A percentile compares a stretch with the other conserved stretches of the same genome.
These are phyloP conservation scores for Brachymystax lenok DNA, from an alignment of 2,797 vertebrate species.

Conservation along the genomic window DNA sequence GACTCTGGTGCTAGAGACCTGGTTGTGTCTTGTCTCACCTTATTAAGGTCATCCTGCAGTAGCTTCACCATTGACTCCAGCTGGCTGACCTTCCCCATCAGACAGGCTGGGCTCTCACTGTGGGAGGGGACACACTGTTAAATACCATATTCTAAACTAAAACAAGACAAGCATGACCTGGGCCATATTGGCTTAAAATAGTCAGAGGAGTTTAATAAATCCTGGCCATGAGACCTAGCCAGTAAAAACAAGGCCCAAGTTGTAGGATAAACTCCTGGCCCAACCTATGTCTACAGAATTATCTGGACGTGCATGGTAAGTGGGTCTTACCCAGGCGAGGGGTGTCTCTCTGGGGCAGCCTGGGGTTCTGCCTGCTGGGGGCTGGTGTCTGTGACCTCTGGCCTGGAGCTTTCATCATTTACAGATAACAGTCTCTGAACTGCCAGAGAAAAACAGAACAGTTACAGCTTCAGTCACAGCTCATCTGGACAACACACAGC, in stretches of 20 bases:
- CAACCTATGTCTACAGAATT: not conserved
- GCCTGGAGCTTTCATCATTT: conserved; percentile 84
- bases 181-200: not conserved
- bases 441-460: conserved; percentile 53
- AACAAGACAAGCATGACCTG: not conserved
- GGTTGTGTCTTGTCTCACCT: conserved; percentile 71
- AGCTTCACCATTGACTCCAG: conserved; percentile 93
- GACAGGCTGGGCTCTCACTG: conserved; percentile 73
- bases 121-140: not conserved
- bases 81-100: conserved; percentile 91
- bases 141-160: not conserved
- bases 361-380: conserved; percentile 88
- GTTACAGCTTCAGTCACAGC: no score
- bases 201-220: not conserved
- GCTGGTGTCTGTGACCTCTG: conserved; percentile 76
- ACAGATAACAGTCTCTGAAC: conserved; percentile 92
- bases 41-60: conserved; percentile 92
- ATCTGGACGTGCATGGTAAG: not conserved
- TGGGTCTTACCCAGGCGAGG: conserved; percentile 81
- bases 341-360: conserved; percentile 79
- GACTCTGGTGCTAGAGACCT: not conserved
- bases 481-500: not conserved
- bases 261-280: not conserved
- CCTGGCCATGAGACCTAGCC: not conserved
- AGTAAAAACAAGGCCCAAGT: not conserved